Conservation (phyloP, 2,888 invertebrate species). For the Scaptodrosophila latifasciaeformis region DNA sequence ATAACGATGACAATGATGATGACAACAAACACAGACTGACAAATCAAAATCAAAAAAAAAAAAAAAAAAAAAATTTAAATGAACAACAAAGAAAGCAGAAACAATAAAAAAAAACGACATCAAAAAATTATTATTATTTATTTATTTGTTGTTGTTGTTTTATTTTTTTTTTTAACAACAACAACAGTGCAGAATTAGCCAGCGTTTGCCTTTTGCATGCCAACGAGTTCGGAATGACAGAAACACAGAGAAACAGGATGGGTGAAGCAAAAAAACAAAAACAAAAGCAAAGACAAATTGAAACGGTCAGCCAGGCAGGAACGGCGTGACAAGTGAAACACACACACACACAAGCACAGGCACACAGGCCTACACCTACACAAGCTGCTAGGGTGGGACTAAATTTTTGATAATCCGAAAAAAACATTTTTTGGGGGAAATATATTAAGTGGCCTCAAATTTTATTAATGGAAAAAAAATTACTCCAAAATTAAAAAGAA, state of each 20-base stretch:
- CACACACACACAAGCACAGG: slow-evolving; percentile 30
- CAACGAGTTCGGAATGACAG: slow-evolving; percentile 32
- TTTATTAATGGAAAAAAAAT: too few relatives aligned
- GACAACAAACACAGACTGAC: slow-evolving; percentile 21
- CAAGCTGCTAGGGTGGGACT: neutral
- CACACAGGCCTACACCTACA: slow-evolving; percentile 5
- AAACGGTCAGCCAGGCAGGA: slow-evolving; percentile 10
- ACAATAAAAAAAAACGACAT: neutral
- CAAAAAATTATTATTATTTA: slow-evolving; percentile 7
- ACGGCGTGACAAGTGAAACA: slow-evolving; percentile 50
- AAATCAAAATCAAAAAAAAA: slow-evolving; percentile 50
- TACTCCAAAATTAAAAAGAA: too few relatives aligned
- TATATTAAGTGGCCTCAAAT: too few relatives aligned
- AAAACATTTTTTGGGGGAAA: too few relatives aligned
- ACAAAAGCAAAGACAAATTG: neutral
- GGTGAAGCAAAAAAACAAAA: too few relatives aligned
- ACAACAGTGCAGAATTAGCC: slow-evolving; percentile 11
- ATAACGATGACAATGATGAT: slow-evolving; percentile 5
- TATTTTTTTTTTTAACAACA: slow-evolving; percentile 9
- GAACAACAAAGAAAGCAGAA: slow-evolving; percentile 13
- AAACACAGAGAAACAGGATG: too few relatives aligned
- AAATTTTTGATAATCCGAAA: too few relatives aligned
- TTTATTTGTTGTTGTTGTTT: too few relatives aligned
- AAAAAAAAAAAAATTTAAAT: slow-evolving; percentile 40
- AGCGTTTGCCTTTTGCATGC: slow-evolving; percentile 42